Conservation (phyloP, 2,888 invertebrate genomes). For the Drosophila fungiperda region DNA sequence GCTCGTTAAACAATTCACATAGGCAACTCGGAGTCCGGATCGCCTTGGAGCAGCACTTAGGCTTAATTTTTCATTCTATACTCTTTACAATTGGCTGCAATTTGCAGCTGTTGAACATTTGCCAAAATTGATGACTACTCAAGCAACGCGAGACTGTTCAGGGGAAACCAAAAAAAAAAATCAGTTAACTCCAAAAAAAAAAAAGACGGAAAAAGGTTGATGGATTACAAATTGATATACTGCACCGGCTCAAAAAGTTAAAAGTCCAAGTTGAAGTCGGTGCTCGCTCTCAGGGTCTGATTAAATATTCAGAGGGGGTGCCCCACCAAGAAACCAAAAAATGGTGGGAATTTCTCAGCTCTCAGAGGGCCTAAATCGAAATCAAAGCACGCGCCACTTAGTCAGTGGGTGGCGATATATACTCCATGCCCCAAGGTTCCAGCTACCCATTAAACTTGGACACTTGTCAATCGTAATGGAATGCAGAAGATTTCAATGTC, state of each 20-base stretch:
- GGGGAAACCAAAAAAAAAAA: conserved; percentile 15
- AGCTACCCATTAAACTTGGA: conserved; percentile 29
- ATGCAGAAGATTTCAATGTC: conserved; percentile 53
- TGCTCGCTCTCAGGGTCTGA: conserved; percentile 58
- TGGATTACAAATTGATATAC: conserved; percentile 75
- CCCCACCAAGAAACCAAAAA: conserved; percentile 13
- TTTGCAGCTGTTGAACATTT: conserved; percentile 58
- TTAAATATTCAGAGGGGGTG: conserved; percentile 68
- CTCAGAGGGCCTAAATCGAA: conserved; percentile 67
- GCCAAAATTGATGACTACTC: conserved; percentile 70
- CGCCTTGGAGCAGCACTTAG: conserved; percentile 80
- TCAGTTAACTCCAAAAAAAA: conserved; percentile 1
- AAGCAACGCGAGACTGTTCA: conserved; percentile 34
- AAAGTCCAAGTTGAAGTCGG: conserved; percentile 39
- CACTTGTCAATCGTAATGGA: conserved; percentile 54
- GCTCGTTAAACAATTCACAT: conserved; percentile 67
- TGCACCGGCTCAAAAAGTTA: conserved; percentile 21
- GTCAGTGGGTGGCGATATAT: conserved; percentile 57
- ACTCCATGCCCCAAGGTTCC: conserved; percentile 19
- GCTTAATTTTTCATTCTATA: conserved; percentile 69
- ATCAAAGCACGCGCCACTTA: conserved; percentile 71
- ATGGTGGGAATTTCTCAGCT: conserved; percentile 27
- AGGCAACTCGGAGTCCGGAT: conserved; percentile 53
- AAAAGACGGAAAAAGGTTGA: conserved; percentile 51
- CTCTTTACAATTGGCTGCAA: conserved; percentile 76